These are phyloP conservation scores for Aurelia aurita DNA, from an alignment of 30 jellyfish, hydroid and myxozoan species.

Conservation along the genomic window DNA sequence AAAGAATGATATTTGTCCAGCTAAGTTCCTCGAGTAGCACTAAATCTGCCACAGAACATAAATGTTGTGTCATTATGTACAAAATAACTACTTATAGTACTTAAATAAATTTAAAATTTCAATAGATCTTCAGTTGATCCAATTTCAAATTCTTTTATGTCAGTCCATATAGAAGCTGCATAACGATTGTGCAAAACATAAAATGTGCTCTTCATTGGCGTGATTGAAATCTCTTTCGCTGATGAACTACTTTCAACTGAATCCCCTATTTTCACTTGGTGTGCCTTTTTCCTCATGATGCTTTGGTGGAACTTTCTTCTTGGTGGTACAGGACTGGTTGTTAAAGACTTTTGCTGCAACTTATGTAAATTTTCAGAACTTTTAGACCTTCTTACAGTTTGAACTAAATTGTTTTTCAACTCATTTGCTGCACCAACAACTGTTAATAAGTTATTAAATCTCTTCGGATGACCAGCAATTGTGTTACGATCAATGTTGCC, in stretches of 20 bases:
- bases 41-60: no score
- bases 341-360: conserved; percentile 21
- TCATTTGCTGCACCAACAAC: conserved; percentile 48
- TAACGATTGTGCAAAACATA: conserved; percentile 73
- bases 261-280: conserved; percentile 13
- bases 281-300: conserved; percentile 59
- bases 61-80: no score
- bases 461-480: conserved; percentile 36
- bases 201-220: conserved; percentile 64
- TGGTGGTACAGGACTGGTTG: conserved; percentile 61
- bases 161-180: conserved; percentile 94
- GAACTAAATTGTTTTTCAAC: conserved; percentile 17
- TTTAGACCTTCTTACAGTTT: conserved; percentile 69
- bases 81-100: no score
- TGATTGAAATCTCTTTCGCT: conserved; percentile 1
- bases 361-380: conserved; percentile 87
- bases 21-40: no score
- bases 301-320: conserved; percentile 50
- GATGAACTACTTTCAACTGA: background rate
- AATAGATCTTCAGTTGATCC: conserved; percentile 50
- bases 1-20: no score
- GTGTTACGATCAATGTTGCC: conserved; percentile 49
- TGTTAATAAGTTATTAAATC: conserved; percentile 54
- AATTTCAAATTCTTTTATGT: conserved; percentile 59
- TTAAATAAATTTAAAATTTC: conserved; percentile 5